Base-by-base conservation (phyloP, 2,888 invertebrate species). In the Alloscopus bannaensis region DNA sequence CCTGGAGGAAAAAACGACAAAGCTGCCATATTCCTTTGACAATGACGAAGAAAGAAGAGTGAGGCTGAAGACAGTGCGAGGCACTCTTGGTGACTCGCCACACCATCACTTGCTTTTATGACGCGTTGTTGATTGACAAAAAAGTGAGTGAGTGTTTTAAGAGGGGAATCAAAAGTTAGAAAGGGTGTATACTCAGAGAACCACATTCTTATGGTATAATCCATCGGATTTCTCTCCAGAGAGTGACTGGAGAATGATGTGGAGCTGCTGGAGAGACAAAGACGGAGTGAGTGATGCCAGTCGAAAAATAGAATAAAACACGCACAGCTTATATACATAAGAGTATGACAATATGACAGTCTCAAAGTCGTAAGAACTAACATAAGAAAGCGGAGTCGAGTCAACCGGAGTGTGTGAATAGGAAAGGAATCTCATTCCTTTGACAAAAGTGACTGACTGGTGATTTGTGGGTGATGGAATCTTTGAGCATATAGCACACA, bases 61-160 rank as follows among this genome's bases (percentile, higher is more conserved):
- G 40, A 60, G 20, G 2, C 22, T 60, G 60, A 60, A 60, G 60
- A 60, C 60, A 64, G 60, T 18, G 20, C 42, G 18, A 55, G 47
- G 40, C 72, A 72, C 57, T 45, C 57, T 59, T 59, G 42, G 28
- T 71, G 64, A 28, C 55, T 70, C 47, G 70, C 68, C 69, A 69
- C 64, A 76, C 62, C 77, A 71, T 69, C 77, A 78, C 77, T n/a
- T n/a, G n/a, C n/a, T 70, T 78, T 78, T 70, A 70, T 78, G 77
- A 78, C 77, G 77, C 64, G 64, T 65, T 70, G 77, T 70, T 78
- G 77, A 78, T 78, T 78, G 77, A 78, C 77, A 78, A 78, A 78
- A 70, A n/a, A n/a, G n/a, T n/a, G n/a, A n/a, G n/a, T n/a, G n/a
- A n/a, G n/a, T n/a, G n/a, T n/a, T n/a, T n/a, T n/a, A n/a, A n/a